Conservation (phyloP, 1,140 invertebrate species). For the Brachionus calyciflorus region DNA sequence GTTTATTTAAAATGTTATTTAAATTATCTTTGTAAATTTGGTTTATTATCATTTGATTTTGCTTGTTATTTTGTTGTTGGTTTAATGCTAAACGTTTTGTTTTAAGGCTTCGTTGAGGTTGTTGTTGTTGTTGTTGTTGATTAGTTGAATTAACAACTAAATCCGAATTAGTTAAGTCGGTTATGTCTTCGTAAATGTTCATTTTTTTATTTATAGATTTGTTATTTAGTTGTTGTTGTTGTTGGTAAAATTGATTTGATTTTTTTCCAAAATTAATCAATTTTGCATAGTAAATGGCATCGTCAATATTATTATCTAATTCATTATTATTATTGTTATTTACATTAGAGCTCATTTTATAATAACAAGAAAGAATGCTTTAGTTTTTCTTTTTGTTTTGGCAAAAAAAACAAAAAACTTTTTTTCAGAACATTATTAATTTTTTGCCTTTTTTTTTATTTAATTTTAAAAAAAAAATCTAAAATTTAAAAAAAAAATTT, state of each 20-base stretch:
- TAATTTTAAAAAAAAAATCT: too few relatives aligned
- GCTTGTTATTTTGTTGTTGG: conserved; percentile 19
- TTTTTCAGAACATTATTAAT: too few relatives aligned
- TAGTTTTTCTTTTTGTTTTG: too few relatives aligned
- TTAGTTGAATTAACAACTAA: neutral
- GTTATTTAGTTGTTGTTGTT: neutral
- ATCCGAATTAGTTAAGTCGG: neutral
- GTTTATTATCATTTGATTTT: conserved; percentile 23
- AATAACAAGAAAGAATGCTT: neutral
- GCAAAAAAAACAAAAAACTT: too few relatives aligned
- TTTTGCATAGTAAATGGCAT: conserved; percentile 39
- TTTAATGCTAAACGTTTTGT: conserved; percentile 37
- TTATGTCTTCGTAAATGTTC: conserved; percentile 20
- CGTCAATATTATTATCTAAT: neutral
- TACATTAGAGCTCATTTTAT: neutral
- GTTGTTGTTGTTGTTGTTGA: conserved; percentile 32
- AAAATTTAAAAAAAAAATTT: too few relatives aligned
- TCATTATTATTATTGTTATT: neutral
- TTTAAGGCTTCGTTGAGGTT: conserved; percentile 8
- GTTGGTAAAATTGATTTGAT: neutral
- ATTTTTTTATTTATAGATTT: neutral
- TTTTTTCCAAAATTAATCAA: conserved; percentile 23
- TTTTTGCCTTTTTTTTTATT: too few relatives aligned
- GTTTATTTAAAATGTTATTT: conserved; percentile 28
- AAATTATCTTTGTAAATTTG: conserved; percentile 33